phyloP scores from a whole-genome alignment of 2,113 vertebrate species.

The Hucho hucho region DNA sequence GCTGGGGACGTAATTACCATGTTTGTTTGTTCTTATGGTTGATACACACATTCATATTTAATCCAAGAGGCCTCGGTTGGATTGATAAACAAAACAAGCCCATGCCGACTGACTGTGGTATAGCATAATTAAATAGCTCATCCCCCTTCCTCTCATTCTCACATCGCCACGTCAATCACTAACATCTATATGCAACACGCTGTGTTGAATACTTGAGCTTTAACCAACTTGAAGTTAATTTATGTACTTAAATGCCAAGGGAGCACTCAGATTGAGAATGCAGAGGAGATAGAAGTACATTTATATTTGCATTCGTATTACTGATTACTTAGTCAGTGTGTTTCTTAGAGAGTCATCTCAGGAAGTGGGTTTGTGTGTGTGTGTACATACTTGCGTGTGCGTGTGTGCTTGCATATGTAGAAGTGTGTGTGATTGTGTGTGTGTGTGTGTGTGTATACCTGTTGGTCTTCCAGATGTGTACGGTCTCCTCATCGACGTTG shows the following conservation, averaged over 20 bases:
- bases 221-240: constrained; percentile 68
- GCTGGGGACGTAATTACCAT: constrained; percentile 77
- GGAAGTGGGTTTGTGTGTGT: not conserved
- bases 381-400: not conserved
- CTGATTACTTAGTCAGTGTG: constrained; percentile 48
- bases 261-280: constrained; percentile 62
- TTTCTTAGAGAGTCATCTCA: constrained; percentile 50
- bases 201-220: constrained; percentile 62
- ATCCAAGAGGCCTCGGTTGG: constrained; percentile 66
- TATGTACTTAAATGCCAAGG: constrained; percentile 72
- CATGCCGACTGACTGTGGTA: constrained; percentile 58
- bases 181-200: constrained; percentile 66
- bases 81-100: constrained; percentile 70
- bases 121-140: constrained; percentile 72
- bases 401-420: not conserved
- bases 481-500: constrained; percentile 93
- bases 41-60: constrained; percentile 72
- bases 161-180: constrained; percentile 68
- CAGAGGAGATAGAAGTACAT: constrained; percentile 54
- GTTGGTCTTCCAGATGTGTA: constrained; percentile 99
- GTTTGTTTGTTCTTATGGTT: constrained; percentile 74
- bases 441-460: constrained; percentile 69
- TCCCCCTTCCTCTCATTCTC: constrained; percentile 51
- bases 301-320: constrained; percentile 50
- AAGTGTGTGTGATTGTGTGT: not conserved